phyloP scores from a whole-genome alignment of 2,797 vertebrate genomes.

The Capromys pilorides region DNA sequence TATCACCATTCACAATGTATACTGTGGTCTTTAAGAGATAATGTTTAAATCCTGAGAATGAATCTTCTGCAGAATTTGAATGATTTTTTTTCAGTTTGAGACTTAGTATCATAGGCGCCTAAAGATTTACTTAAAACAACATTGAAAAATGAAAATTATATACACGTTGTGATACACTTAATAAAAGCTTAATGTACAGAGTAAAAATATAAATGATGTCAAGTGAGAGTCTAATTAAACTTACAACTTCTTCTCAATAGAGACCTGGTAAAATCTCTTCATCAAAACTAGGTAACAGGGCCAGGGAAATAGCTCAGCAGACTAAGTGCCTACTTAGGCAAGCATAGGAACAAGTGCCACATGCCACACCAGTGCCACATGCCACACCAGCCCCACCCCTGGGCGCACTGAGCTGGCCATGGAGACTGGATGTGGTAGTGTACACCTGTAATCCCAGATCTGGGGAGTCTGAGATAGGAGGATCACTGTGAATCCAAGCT shows the following conservation, averaged over 20 bases:
- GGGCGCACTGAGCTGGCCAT: no score
- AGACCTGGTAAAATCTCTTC: conserved; percentile 30
- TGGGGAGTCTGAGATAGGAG: no score
- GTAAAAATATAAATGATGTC: background rate
- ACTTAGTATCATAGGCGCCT: background rate
- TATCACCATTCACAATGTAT: background rate
- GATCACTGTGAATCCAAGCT: no score
- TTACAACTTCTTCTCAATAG: background rate
- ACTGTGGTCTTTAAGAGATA: background rate
- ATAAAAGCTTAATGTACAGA: conserved; percentile 25
- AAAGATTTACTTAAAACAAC: conserved; percentile 11
- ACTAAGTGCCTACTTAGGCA: no score
- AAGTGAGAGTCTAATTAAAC: background rate
- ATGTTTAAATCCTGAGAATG: conserved; percentile 45
- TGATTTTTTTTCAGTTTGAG: background rate
- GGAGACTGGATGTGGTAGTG: no score
- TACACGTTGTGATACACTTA: background rate
- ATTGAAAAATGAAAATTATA: conserved; percentile 35
- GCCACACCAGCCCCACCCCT: no score
- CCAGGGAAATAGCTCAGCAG: no score
- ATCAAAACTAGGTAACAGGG: background rate
- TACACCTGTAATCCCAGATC: no score
- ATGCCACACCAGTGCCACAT: no score
- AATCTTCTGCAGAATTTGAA: conserved; percentile 20
- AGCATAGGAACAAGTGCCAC: no score